Evolutionary conservation across 2,888 invertebrate species (phyloP), one percentile per base, ranked within the genome.

Genomic region (Sabatieria punctata): DNA sequence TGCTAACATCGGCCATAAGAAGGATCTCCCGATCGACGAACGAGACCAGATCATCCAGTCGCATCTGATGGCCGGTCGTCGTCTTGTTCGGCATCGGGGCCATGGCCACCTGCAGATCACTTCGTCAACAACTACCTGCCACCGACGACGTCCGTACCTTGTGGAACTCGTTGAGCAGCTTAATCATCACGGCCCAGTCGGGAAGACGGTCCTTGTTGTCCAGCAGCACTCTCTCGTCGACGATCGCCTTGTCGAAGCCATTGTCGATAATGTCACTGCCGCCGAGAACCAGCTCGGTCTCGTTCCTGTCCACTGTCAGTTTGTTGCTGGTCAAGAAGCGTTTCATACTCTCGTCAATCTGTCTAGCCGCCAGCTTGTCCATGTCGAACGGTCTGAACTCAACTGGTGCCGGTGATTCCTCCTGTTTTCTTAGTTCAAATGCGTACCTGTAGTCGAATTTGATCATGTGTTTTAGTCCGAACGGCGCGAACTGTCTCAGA

Each of bases 291-390:
- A 57, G 26, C 19, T 58, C 49, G n/a, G 41, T 23, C 42, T 58
- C 54, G 6, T 46, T 26, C 26, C 49, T 53, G 42, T 57, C 53
- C 27, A 57, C 33, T 18, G 43, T 37, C 19, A 57, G 38, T 4
- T 50, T 46, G 39, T 52, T 46, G 19, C 49, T 43, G 19, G 46
- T 40, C 21, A 59, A 43, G 43, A 57, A 57, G 22, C 52, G 52
- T 11, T 51, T 48, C 47, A 58, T 53, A 27, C 51, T 49, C 41
- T 54, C 47, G 48, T 57, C 57, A 13, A 59, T 49, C 47, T 56
- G 52, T 19, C 41, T 43, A 4, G 55, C 51, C 13, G 49, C 47
- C 41, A 56, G 36, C 27, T 51, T 48, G 22, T 54, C 54, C 33
- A 49, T 37, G 4, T 46, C 40, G 19, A 41, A 48, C 21, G 50